Evolutionary conservation across 2,797 vertebrate genomes (phyloP), one percentile per base, ranked within the genome.

Genomic region (Perodicticus potto): DNA sequence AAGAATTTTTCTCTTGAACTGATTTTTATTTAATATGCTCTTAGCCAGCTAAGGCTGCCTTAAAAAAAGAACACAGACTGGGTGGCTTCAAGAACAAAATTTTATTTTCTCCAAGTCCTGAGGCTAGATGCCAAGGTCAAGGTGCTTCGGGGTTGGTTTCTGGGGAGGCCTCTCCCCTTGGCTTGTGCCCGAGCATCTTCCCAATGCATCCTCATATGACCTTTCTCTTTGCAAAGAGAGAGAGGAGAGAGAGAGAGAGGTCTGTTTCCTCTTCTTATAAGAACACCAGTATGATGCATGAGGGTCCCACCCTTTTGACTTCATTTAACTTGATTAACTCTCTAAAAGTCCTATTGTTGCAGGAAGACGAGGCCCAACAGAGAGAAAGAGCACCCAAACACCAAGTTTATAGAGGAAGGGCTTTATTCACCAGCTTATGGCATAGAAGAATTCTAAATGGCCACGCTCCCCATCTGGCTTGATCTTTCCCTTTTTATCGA

Each of bases 1-100:
- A 55, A 82, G 85, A 86, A 45, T 32, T 72, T 65, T 55, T 40
- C 29, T 43, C 65, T 67, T n/a, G 45, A 61, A 63, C 14, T 0
- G 5, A 83, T 86, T 93, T 95, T 91, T 67, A 53, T 45, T 91
- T 94, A 43, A 45, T 32, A 34, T 29, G n/a, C 12, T 32, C 43
- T 72, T 63, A 20, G 3, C 32, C 27, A 12, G 29, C 32, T 32
- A 23, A 49, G 22, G 72, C 34, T 80, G 80, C 65, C 4, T 32
- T 25, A 61, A 37, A 27, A 83, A 91, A 83, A 49, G 37, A 16
- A 34, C 53, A 37, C 45, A n/a, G 34, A 29, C 13, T 7, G 23
- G 49, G 53, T 43, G 63, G 53, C 20, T 82, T 55, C 59, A 37
- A 80, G 25, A 72, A 78, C 34, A 29, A 67, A 86, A 17, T 5